Evolutionary conservation across 1,140 invertebrate species (phyloP), one percentile per base, ranked within the genome.

Genomic region (Papilio aristodemus): DNA sequence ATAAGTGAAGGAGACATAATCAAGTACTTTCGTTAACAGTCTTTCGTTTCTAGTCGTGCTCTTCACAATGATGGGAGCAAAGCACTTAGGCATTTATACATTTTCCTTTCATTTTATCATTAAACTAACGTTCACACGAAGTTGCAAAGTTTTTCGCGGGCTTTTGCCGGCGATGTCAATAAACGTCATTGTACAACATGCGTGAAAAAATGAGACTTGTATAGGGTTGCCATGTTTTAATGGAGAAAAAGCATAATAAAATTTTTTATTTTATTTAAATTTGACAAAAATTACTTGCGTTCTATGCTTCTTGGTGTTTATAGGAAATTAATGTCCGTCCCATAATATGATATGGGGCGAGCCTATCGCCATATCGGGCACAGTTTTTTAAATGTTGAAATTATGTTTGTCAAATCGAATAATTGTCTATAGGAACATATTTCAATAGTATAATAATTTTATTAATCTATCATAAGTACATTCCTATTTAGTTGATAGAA

Each of bases 91-190:
- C 19, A 13, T 62, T n/a, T 64, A 50, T 17, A 25, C 63, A 46
- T 66, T 66, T 66, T 66, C 63, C 63, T 66, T 66, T 66, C 63
- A 17, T 66, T 66, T 54, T 46, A 46, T 66, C 46, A 46, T 50
- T 50, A 25, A 63, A 41, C 37, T 59, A 63, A 46, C 63, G 25
- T 66, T 66, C 63, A 17, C 63, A 66, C 63, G 63, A 32, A 6
- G 39, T 54, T 5, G n/a, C n/a, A 6, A 1, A 32, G 41, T 50
- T 66, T 46, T 66, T 66, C 25, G 19, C 60, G 37, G 19, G 60
- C 37, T 63, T 63, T 63, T 63, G 43, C 38, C 38, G 19, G 41
- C 7, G 4, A 66, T 46, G 63, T 50, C 63, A 46, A 64, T 64
- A 64, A 64, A 64, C 39, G 63, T 66, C 63, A 50, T 66, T 66